These are phyloP conservation scores for Rhynchophorus ferrugineus DNA, from an alignment of 1,140 invertebrate genomes.

Conservation along the genomic window DNA sequence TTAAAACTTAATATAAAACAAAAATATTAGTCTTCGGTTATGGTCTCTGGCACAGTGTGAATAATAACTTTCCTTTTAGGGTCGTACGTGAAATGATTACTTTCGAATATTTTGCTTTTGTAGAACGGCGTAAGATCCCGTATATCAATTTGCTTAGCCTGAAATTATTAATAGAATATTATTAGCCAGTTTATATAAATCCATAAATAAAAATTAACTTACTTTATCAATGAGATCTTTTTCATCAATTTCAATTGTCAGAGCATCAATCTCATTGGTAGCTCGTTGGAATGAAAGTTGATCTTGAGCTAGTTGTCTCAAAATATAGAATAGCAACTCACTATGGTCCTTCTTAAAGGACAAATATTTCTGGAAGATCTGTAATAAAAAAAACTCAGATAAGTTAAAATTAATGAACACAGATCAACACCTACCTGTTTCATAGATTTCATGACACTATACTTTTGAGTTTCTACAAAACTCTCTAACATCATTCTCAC, in stretches of 20 bases:
- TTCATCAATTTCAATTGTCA: constrained; percentile 81
- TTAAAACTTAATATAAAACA: too few relatives aligned
- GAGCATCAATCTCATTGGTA: constrained; percentile 60
- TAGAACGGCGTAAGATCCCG: constrained; percentile 86
- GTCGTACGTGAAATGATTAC: constrained; percentile 87
- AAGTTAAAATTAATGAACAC: not conserved
- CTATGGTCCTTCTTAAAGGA: constrained; percentile 93
- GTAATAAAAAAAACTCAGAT: constrained; percentile 26
- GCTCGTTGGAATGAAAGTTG: constrained; percentile 81
- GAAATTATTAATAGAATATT: constrained; percentile 36
- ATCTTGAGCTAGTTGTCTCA: constrained; percentile 89
- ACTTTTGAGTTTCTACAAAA: constrained; percentile 98
- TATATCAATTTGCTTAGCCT: constrained; percentile 90
- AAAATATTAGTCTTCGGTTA: constrained; percentile 31
- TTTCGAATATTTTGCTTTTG: constrained; percentile 81
- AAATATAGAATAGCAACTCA: constrained; percentile 90
- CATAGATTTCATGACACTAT: constrained; percentile 95
- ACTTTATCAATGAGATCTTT: constrained; percentile 84
- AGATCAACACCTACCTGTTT: constrained; percentile 56
- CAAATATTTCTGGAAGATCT: constrained; percentile 91
- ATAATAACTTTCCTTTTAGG: constrained; percentile 74
- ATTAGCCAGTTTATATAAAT: constrained; percentile 2
- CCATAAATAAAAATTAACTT: constrained; percentile 25
- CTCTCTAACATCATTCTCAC: constrained; percentile 95
- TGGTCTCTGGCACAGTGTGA: constrained; percentile 62